Evolutionary conservation across 2,797 vertebrate species (phyloP).

Genomic region (Scomberomorus guttatus): DNA sequence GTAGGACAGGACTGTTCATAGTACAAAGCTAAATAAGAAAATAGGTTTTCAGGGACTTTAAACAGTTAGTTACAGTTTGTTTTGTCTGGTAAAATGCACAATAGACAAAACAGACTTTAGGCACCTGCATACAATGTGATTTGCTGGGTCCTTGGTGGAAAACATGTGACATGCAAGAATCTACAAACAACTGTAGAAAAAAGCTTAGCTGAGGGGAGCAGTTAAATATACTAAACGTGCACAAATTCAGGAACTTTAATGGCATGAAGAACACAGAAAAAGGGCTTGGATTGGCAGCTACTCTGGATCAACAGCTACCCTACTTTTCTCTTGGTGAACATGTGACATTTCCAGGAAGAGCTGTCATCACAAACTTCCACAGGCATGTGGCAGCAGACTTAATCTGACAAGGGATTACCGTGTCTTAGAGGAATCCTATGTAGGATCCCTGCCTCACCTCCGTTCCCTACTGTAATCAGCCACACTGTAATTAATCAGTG

Average conservation of each 20-base stretch:
- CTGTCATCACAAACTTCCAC: slow-evolving; percentile 49
- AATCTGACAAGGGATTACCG: slow-evolving; percentile 79
- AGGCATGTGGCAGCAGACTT: slow-evolving; percentile 63
- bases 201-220: background rate
- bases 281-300: background rate
- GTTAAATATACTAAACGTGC: background rate
- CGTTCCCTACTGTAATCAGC: slow-evolving; percentile 67
- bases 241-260: background rate
- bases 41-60: background rate
- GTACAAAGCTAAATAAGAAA: background rate
- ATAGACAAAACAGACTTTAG: background rate
- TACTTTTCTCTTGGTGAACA: slow-evolving; percentile 33
- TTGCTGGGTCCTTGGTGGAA: background rate
- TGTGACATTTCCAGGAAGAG: slow-evolving; percentile 54
- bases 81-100: background rate
- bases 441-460: slow-evolving; percentile 60
- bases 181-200: background rate
- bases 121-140: background rate
- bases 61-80: background rate
- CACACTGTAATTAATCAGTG: slow-evolving; percentile 64
- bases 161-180: background rate
- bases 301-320: background rate
- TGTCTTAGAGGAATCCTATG: slow-evolving; percentile 73
- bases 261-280: background rate
- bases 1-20: fast-evolving